A percentile compares a stretch with the other conserved stretches of the same genome.
Evolutionary conservation across 35 echinoderm and acorn worm species (phyloP).

Genomic region (Ophioderma brevispina): DNA sequence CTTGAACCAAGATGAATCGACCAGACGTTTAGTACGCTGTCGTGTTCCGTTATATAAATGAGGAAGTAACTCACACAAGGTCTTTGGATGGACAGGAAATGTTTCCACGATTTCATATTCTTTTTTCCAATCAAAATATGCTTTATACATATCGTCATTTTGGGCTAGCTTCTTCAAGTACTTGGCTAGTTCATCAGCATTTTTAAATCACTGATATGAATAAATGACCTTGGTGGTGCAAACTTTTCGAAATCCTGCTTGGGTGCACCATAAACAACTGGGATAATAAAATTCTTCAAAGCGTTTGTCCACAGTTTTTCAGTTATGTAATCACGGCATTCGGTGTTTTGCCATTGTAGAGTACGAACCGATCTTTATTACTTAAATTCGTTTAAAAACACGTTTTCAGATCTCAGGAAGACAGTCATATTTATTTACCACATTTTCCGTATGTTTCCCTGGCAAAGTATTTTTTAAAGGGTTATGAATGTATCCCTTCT

Average conservation of each 20-base stretch:
- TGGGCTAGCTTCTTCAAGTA: slow-evolving; percentile 40
- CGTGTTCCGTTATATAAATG: slow-evolving; percentile 10
- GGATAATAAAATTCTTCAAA: slow-evolving; percentile 47
- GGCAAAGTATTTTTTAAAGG: slow-evolving; percentile 13
- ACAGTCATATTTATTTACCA: slow-evolving; percentile 19
- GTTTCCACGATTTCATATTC: slow-evolving; percentile 10
- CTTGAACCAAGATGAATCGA: slow-evolving; percentile 59
- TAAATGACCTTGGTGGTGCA: slow-evolving; percentile 64
- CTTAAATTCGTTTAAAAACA: background rate
- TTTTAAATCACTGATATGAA: slow-evolving; percentile 67
- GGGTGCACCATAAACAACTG: slow-evolving; percentile 71
- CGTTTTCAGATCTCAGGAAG: slow-evolving; percentile 5
- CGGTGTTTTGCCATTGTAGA: slow-evolving; percentile 50
- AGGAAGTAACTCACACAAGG: slow-evolving; percentile 52
- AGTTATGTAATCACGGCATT: slow-evolving; percentile 81
- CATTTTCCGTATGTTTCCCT: slow-evolving; percentile 63
- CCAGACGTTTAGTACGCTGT: slow-evolving; percentile 31
- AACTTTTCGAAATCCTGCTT: slow-evolving; percentile 44
- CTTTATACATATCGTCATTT: slow-evolving; percentile 56
- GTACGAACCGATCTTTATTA: slow-evolving; percentile 29
- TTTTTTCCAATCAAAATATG: slow-evolving; percentile 81
- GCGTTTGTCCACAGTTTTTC: slow-evolving; percentile 68
- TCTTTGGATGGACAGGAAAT: slow-evolving; percentile 21
- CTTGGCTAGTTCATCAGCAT: slow-evolving; percentile 23
- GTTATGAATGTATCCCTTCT: slow-evolving; percentile 37